phyloP scores from a whole-genome alignment of 1,140 invertebrate species.

The Drosophila parvula region DNA sequence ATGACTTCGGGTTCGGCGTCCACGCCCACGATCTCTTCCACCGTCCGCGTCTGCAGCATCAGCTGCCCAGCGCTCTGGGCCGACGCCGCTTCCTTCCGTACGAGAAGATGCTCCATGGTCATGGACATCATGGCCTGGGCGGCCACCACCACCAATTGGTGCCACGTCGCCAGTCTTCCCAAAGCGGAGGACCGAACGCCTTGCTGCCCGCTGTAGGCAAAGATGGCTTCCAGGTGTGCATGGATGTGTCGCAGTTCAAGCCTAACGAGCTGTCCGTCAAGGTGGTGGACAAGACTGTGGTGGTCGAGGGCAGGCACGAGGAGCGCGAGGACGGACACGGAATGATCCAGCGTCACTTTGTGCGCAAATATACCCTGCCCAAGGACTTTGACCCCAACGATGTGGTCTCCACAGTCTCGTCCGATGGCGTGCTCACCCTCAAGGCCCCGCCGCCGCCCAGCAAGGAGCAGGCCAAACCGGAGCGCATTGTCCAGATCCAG shows the following conservation, averaged over 20 bases:
- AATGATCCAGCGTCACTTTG: constrained; percentile 89
- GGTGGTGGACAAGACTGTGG: constrained; percentile 88
- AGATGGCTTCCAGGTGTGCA: constrained; percentile 88
- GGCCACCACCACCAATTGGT: constrained; percentile 42
- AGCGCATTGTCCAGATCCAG: constrained; percentile 84
- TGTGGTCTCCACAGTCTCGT: constrained; percentile 88
- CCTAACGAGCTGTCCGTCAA: constrained; percentile 93
- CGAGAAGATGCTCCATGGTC: constrained; percentile 36
- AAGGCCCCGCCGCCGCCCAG: constrained; percentile 86
- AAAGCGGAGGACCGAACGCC: constrained; percentile 25
- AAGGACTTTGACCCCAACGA: constrained; percentile 88
- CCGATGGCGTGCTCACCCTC: constrained; percentile 90
- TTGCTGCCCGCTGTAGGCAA: constrained; percentile 84
- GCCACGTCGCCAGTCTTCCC: constrained; percentile 32
- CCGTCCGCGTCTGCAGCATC: constrained; percentile 58
- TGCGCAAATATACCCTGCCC: constrained; percentile 89
- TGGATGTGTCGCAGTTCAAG: constrained; percentile 94
- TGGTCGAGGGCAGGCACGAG: constrained; percentile 90
- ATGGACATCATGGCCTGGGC: constrained; percentile 16
- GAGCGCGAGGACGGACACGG: constrained; percentile 91
- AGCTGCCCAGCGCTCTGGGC: constrained; percentile 43
- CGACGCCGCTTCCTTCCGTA: constrained; percentile 56
- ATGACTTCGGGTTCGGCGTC: constrained; percentile 80
- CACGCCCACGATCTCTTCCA: constrained; percentile 76
- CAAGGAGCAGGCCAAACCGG: constrained; percentile 82